phyloP scores from a whole-genome alignment of 2,113 vertebrate genomes.

The Pseudonaja textilis region DNA sequence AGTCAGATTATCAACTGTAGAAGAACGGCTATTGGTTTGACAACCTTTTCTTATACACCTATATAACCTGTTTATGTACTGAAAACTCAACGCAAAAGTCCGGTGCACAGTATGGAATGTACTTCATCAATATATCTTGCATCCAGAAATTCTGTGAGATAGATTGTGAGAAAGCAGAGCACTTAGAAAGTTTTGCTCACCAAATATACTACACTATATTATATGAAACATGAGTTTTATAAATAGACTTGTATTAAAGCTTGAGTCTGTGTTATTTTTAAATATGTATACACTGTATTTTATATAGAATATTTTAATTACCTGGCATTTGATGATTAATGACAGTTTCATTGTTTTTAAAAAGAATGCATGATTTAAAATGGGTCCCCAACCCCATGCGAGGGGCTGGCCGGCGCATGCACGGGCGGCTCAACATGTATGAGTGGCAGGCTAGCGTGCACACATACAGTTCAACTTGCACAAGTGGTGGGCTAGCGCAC shows the following conservation, averaged over 20 bases:
- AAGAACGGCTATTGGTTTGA: background rate
- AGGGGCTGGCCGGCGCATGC: too few relatives aligned
- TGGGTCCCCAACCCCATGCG: too few relatives aligned
- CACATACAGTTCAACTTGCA: too few relatives aligned
- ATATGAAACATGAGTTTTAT: background rate
- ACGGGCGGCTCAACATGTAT: too few relatives aligned
- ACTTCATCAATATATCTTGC: background rate
- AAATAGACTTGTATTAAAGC: background rate
- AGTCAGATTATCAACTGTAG: background rate
- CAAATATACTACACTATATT: background rate
- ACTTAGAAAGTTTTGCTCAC: background rate
- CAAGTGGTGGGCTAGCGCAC: too few relatives aligned
- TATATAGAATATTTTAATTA: conserved; percentile 3
- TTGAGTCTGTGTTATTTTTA: background rate
- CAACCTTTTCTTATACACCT: background rate
- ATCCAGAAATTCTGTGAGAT: background rate
- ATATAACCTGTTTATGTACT: background rate
- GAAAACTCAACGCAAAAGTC: background rate
- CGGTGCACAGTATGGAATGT: background rate
- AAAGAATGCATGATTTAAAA: background rate
- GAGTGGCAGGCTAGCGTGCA: too few relatives aligned
- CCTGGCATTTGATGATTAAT: background rate
- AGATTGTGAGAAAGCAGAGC: background rate
- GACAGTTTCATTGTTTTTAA: conserved; percentile 36
- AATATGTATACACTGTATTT: background rate